These are phyloP conservation scores for Theocolax elegans DNA, from an alignment of 1,140 invertebrate species.

Conservation along the genomic window DNA sequence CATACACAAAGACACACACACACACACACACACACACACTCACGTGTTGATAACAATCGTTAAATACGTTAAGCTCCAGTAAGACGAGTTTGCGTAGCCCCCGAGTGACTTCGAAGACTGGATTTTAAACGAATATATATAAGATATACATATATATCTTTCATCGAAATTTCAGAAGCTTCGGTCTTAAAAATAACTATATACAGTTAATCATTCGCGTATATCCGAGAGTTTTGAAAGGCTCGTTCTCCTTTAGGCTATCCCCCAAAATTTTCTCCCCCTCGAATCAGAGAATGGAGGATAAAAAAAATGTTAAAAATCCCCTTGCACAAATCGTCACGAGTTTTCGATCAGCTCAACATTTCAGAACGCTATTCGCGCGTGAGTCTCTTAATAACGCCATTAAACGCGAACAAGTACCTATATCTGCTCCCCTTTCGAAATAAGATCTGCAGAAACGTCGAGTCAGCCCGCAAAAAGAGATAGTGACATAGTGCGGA, in stretches of 20 bases:
- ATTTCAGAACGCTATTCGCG: slow-evolving; percentile 10
- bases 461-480: not conserved
- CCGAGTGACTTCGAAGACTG: not conserved
- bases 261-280: no score
- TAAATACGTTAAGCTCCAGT: not conserved
- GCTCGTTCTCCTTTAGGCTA: no score
- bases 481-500: not conserved
- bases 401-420: not conserved
- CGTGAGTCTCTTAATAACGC: not conserved
- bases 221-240: not conserved
- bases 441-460: not conserved
- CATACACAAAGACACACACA: no score
- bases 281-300: no score
- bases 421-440: not conserved
- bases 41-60: not conserved
- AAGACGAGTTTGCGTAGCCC: not conserved
- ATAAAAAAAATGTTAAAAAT: no score
- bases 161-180: no score
- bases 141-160: no score
- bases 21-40: no score
- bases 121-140: not conserved
- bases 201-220: not conserved
- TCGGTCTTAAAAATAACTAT: no score
- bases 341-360: not conserved
- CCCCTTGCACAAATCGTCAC: no score